Evolutionary conservation across 2,797 vertebrate species (phyloP).

Genomic region (Mionectes olivaceus): DNA sequence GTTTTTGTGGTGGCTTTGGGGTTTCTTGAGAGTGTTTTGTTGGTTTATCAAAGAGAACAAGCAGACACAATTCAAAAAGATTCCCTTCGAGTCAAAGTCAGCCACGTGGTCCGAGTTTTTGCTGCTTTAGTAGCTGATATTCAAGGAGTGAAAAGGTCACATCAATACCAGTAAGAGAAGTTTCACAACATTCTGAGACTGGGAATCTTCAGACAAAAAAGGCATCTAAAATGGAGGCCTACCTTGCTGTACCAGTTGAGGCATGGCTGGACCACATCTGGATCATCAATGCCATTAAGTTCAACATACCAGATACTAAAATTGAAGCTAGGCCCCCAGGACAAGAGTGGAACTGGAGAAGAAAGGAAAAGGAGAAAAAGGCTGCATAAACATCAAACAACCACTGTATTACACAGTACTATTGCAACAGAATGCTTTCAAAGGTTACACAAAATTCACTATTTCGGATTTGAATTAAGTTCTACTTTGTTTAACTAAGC

Average conservation of each 20-base stretch:
- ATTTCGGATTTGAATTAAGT: neutral
- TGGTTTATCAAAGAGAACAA: neutral
- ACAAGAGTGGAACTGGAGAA: constrained; percentile 94
- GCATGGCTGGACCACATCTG: constrained; percentile 97
- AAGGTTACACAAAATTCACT: neutral
- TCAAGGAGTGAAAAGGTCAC: constrained; percentile 24
- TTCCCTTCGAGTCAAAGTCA: neutral
- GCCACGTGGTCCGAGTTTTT: neutral
- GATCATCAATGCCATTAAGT: constrained; percentile 97
- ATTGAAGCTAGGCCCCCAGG: constrained; percentile 99
- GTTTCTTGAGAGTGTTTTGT: neutral
- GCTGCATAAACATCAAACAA: neutral
- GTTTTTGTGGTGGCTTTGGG: neutral
- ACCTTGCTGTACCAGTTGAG: constrained; percentile 99
- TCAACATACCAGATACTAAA: constrained; percentile 99
- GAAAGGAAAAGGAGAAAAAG: constrained; percentile 47
- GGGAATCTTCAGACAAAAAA: neutral
- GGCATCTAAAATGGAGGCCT: constrained; percentile 74
- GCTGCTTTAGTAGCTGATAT: neutral
- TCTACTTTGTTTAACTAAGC: neutral
- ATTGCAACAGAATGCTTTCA: neutral
- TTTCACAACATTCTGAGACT: neutral
- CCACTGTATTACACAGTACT: neutral
- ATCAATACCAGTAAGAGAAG: neutral
- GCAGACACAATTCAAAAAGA: neutral